Conservation (phyloP, 2,888 invertebrate species). For the Artemia sinica region DNA sequence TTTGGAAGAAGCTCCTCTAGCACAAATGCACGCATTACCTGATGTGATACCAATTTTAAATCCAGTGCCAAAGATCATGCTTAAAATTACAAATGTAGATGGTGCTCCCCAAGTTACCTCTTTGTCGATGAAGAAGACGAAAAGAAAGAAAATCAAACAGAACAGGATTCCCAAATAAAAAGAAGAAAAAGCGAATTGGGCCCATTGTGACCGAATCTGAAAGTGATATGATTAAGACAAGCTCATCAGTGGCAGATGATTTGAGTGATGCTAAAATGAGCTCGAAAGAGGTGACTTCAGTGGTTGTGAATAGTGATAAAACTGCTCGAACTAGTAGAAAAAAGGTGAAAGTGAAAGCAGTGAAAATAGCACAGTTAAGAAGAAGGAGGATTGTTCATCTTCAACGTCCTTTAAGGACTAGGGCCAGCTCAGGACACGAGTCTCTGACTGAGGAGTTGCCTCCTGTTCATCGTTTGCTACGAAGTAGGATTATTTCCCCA, state of each 20-base stretch:
- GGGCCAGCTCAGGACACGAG: too few relatives aligned
- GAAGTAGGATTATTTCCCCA: too few relatives aligned
- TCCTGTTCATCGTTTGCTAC: too few relatives aligned
- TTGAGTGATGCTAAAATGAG: too few relatives aligned
- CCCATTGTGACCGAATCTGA: background rate
- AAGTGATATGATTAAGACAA: background rate
- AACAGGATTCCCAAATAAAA: constrained; percentile 69
- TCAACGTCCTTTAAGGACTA: too few relatives aligned
- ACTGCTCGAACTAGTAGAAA: background rate
- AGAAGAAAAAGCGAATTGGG: constrained; percentile 40
- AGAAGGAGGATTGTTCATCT: too few relatives aligned
- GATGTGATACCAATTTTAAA: constrained; percentile 3
- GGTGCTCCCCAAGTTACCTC: constrained; percentile 23
- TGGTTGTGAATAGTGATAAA: background rate
- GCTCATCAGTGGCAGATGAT: too few relatives aligned
- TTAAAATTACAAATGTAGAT: constrained; percentile 6
- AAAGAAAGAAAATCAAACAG: constrained; percentile 63
- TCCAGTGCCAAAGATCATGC: constrained; percentile 6
- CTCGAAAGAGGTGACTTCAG: background rate
- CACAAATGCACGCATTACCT: background rate
- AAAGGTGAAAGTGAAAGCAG: too few relatives aligned
- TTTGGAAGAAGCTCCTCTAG: background rate
- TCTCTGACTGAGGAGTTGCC: too few relatives aligned
- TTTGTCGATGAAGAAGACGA: constrained; percentile 38
- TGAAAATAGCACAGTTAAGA: too few relatives aligned